Base-by-base conservation (phyloP, 2,797 vertebrate genomes). In the Melanotaenia nigrans region DNA sequence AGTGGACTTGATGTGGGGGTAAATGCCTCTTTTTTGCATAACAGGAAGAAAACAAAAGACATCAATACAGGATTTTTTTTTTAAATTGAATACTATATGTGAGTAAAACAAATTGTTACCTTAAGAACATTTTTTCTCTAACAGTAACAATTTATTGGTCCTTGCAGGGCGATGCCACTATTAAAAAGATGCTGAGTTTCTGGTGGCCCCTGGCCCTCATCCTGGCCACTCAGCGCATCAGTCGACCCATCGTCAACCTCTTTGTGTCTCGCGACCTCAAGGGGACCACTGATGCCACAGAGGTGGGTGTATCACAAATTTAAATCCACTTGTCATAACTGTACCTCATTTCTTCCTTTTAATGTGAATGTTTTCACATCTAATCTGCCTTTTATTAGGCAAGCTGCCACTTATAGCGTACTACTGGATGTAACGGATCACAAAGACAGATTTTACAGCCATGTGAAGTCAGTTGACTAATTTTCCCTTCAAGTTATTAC, bases 161-260 rank as follows among this genome's bases (percentile, higher is more conserved):
- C 47, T 71, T 84, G 5, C 90, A 99, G 98, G 98, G 98, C 3
- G 97, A 99, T 30, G 96, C 96, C 65, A 98, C 97, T 1, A 91
- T 99, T 90, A 96, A 92, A 77, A 99, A 97, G 93, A 99, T 99
- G 97, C 92, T 99, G 86, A 96, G 93, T 75, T 99, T 99, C 92
- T 99, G 98, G 98, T 99, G 98, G 98, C 98, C 98, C 24, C 89
- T 99, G 92, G 98, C 98, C 0, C 95, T 99, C 71, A 99, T 99
- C 90, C 84, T 99, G 86, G 98, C 98, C 49, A 99, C 97, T 7
- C 98, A 99, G 89, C 90, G 98, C 62, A 99, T 99, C 90, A 99
- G 98, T 40, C 93, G 98, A 65, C 98, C 98, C 18, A 98, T 99
- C 12, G 97, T 99, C 89, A 99, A 99, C 89, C 96, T 99, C 74